These are phyloP conservation scores for Dinomys branickii DNA, from an alignment of 2,113 vertebrate species.

Conservation along the genomic window DNA sequence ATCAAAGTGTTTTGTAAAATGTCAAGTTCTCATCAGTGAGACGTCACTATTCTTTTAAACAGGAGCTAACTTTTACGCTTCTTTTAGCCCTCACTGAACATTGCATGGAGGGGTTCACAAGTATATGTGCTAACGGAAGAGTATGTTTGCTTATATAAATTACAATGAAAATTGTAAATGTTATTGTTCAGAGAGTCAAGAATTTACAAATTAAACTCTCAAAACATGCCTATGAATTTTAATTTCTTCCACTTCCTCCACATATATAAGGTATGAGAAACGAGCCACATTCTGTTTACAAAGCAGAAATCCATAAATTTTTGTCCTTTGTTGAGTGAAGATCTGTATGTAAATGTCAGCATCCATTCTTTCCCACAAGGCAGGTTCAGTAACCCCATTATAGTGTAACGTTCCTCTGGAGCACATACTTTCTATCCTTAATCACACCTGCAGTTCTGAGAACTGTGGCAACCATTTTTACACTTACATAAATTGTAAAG, in stretches of 20 bases:
- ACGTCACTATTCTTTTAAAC: constrained; percentile 28
- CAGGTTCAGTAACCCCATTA: neutral
- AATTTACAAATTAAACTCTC: constrained; percentile 26
- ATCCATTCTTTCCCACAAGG: neutral
- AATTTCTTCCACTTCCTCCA: constrained; percentile 2
- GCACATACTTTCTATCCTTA: constrained; percentile 18
- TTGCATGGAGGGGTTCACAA: neutral
- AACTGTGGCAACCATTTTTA: neutral
- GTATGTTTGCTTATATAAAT: constrained; percentile 3
- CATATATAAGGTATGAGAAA: neutral
- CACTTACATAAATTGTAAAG: constrained; percentile 18
- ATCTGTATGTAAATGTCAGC: neutral
- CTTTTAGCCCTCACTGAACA: neutral
- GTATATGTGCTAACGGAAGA: neutral
- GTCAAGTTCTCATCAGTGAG: neutral
- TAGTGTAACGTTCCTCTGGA: neutral
- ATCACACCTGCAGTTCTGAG: neutral
- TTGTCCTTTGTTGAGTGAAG: neutral
- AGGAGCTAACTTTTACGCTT: neutral
- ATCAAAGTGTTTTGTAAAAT: constrained; percentile 8
- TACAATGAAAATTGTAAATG: neutral
- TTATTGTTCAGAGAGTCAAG: neutral
- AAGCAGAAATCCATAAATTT: neutral
- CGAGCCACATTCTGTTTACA: neutral
- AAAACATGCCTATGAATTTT: neutral